These are phyloP conservation scores for Archocentrus centrarchus DNA, from an alignment of 2,113 vertebrate genomes.

Conservation along the genomic window DNA sequence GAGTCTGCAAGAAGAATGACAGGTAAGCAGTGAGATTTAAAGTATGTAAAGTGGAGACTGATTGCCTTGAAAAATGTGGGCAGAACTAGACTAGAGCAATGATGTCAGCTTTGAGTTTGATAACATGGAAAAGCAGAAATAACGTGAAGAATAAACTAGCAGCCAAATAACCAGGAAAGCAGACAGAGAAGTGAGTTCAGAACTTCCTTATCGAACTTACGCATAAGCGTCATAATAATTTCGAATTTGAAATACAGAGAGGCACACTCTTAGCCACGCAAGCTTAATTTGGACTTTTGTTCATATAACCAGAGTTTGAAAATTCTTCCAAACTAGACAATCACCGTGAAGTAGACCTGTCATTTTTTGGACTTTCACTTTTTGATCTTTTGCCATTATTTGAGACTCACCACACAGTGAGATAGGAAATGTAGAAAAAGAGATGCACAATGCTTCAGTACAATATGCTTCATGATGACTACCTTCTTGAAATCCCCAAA, in stretches of 20 bases:
- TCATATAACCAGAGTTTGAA: too few species aligned
- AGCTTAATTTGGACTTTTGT: background rate
- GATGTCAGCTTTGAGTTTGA: too few species aligned
- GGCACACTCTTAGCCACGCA: background rate
- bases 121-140: too few species aligned
- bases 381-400: accelerated
- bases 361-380: background rate
- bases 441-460: background rate
- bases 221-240: background rate
- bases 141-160: too few species aligned
- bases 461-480: background rate
- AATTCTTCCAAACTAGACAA: background rate
- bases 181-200: too few species aligned
- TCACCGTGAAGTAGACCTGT: background rate
- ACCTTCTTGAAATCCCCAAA: background rate
- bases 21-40: too few species aligned
- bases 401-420: background rate
- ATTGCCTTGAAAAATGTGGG: too few species aligned
- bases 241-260: background rate
- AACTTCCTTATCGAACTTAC: too few species aligned
- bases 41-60: too few species aligned
- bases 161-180: too few species aligned
- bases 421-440: background rate
- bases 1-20: too few species aligned
- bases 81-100: too few species aligned